Base-by-base conservation (phyloP, 2,797 vertebrate genomes). In the Tympanoctomys barrerae region DNA sequence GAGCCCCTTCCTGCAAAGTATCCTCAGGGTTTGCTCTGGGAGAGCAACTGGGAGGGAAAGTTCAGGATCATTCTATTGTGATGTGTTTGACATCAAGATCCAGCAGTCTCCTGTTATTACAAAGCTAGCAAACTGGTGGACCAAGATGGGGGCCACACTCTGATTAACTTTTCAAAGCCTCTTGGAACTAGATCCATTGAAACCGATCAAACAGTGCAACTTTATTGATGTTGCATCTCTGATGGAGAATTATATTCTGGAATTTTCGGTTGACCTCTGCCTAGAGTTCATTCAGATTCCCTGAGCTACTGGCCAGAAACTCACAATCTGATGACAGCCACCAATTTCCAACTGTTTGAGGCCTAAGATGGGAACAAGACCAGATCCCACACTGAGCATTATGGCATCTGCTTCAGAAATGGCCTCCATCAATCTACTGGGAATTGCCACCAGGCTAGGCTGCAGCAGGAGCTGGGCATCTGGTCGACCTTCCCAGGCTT, bases 271-370 rank as follows among this genome's bases (percentile, higher is more conserved):
- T 83, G 64, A 87, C 49, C n/a, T 87, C 49, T 68, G 66, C 62
- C 78, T 89, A 83, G 61, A n/a, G 46, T 82, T 91, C 78, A 84
- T 62, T 96, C 59, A 36, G 16, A 90, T 92, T 96, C 89, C 80
- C 89, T 64, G 89, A 92, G 80, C 86, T 89, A 87, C 92, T 89
- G 61, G n/a, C 89, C 71, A 91, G 86, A 84, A 96, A 95, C 78
- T 95, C 94, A 87, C 84, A 36, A 90, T 84, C 93, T 84, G 57
- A 52, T 66, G 52, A 91, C 12, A 81, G 73, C 39, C 75, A 93
- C 86, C 46, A 77, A 73, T 89, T 86, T 89, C 78, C 87, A 87
- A 16, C 81, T 79, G 57, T 86, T 88, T 87, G n/a, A 42, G 75
- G 57, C 89, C 52, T 31, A 84, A n/a, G 57, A 42, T 93, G 14